Percentiles rank a stretch among this genome's conserved stretches.
Conservation (phyloP, 2,113 vertebrate genomes). For the Laticauda colubrina region DNA sequence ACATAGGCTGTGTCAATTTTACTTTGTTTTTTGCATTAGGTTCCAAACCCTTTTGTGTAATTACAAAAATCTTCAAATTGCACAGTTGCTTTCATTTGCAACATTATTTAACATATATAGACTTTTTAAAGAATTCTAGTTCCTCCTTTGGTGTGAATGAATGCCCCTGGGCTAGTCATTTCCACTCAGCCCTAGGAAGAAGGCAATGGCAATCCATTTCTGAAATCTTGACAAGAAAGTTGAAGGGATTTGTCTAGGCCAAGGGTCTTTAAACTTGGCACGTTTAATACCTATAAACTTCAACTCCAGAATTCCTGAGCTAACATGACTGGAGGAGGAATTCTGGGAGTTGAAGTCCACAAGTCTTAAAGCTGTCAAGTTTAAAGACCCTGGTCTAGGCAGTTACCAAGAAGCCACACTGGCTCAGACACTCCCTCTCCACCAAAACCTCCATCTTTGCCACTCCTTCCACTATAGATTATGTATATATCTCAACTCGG, state of each 20-base stretch:
- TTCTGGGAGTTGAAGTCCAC: no score
- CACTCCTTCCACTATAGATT: background rate
- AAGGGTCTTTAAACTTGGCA: no score
- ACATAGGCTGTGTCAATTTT: background rate
- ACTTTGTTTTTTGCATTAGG: background rate
- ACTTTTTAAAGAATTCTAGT: no score
- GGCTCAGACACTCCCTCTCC: background rate
- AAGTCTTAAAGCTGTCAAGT: no score
- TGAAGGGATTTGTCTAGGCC: background rate
- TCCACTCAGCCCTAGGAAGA: no score
- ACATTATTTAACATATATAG: background rate
- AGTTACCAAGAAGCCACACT: background rate
- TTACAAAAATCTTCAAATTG: background rate
- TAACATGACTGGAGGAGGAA: no score
- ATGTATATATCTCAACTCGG: no score
- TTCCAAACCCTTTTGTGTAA: background rate
- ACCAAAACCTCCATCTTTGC: background rate
- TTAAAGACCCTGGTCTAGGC: background rate
- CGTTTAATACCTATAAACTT: no score
- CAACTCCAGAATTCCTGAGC: no score
- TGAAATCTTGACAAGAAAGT: background rate
- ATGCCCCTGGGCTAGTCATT: no score
- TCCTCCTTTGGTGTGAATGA: no score
- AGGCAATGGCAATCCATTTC: no score
- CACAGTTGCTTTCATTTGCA: background rate